phyloP scores from a whole-genome alignment of 1,140 invertebrate species.

The Popillia japonica region DNA sequence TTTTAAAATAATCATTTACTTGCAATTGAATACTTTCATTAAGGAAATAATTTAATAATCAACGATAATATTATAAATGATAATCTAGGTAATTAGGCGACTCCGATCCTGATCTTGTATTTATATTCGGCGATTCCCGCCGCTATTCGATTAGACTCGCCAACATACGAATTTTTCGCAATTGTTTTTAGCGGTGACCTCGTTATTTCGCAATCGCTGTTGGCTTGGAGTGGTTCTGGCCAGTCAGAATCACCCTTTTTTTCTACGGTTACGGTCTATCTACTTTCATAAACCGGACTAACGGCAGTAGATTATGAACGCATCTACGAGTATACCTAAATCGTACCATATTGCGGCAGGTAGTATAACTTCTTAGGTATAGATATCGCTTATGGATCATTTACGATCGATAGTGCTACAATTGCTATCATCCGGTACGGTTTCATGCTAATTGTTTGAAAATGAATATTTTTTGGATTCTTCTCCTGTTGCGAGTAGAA shows the following conservation, averaged over 20 bases:
- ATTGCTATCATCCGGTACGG: not conserved
- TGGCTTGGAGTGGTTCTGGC: not conserved
- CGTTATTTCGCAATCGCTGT: slow-evolving; percentile 1
- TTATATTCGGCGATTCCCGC: not conserved
- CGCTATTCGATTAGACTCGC: not conserved
- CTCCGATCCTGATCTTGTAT: not conserved
- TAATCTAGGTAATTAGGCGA: not conserved
- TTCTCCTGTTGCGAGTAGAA: too few species aligned
- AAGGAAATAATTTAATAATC: not conserved
- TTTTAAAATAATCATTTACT: too few species aligned
- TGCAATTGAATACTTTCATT: too few species aligned
- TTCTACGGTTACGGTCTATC: not conserved
- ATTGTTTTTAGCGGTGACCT: slow-evolving; percentile 34
- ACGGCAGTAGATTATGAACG: too few species aligned
- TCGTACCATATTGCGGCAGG: too few species aligned
- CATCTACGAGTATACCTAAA: not conserved
- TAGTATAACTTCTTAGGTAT: too few species aligned
- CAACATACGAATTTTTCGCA: slow-evolving; percentile 34
- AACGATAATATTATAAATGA: too few species aligned
- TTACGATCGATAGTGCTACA: too few species aligned
- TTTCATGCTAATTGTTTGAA: not conserved
- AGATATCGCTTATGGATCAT: too few species aligned
- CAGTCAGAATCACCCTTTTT: not conserved
- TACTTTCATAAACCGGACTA: not conserved
- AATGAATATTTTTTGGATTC: not conserved